These are phyloP conservation scores for Thecophora atra DNA, from an alignment of 2,888 invertebrate genomes.

Conservation along the genomic window DNA sequence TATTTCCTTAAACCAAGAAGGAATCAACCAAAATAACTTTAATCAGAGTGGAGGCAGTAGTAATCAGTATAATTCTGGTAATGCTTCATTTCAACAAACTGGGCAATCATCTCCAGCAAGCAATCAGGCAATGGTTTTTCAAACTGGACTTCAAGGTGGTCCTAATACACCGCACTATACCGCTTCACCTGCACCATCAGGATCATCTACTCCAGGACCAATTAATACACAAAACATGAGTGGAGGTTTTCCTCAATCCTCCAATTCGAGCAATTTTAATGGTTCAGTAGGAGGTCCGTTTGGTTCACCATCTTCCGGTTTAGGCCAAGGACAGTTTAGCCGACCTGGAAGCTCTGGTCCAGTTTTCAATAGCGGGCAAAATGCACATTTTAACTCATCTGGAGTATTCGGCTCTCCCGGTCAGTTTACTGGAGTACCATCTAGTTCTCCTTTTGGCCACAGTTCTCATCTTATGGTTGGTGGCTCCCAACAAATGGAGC, in stretches of 20 bases:
- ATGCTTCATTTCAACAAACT: constrained; percentile 75
- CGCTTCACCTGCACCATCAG: constrained; percentile 85
- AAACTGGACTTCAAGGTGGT: constrained; percentile 78
- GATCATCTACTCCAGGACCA: constrained; percentile 83
- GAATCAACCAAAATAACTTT: constrained; percentile 73
- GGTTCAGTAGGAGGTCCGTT: constrained; percentile 75
- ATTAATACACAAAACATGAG: constrained; percentile 71
- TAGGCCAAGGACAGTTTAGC: constrained; percentile 71
- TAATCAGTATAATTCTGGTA: constrained; percentile 67
- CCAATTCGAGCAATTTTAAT: constrained; percentile 72
- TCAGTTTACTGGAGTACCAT: constrained; percentile 76
- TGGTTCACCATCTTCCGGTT: constrained; percentile 74
- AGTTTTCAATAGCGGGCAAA: constrained; percentile 70
- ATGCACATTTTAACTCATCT: constrained; percentile 63
- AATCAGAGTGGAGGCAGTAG: constrained; percentile 67
- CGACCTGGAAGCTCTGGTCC: constrained; percentile 75
- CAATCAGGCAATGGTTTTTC: constrained; percentile 71
- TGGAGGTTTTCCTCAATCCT: constrained; percentile 69
- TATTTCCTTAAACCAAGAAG: constrained; percentile 70
- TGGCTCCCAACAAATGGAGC: constrained; percentile 82
- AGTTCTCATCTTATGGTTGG: constrained; percentile 70
- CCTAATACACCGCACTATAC: constrained; percentile 85
- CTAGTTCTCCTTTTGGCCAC: constrained; percentile 77
- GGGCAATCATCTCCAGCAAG: constrained; percentile 81
- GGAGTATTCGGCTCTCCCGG: constrained; percentile 71